Evolutionary conservation across 2,113 vertebrate genomes (phyloP).

Genomic region (Passer montanus): DNA sequence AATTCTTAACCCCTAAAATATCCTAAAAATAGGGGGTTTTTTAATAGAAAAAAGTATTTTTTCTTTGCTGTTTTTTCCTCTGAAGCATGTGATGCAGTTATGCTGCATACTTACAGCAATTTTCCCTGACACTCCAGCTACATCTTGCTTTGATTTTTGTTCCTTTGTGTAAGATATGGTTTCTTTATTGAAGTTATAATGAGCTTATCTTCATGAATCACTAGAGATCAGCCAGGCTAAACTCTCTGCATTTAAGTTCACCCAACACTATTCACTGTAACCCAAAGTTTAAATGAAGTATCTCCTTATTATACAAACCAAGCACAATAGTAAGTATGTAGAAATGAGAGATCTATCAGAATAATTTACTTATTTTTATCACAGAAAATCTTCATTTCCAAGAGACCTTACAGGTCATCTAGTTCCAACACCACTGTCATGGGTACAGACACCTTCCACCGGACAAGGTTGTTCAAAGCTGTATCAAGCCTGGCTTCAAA

Average conservation of each 20-base stretch:
- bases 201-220: background rate
- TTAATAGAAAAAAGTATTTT: background rate
- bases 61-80: background rate
- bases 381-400: background rate
- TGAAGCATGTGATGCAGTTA: background rate
- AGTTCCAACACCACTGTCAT: background rate
- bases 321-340: background rate
- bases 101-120: background rate
- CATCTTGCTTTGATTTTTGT: background rate
- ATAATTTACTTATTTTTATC: background rate
- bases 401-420: background rate
- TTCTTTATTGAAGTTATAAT: background rate
- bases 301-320: background rate
- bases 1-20: background rate
- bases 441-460: background rate
- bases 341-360: background rate
- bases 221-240: background rate
- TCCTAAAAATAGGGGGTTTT: background rate
- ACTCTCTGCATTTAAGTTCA: background rate
- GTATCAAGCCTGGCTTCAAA: background rate
- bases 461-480: background rate
- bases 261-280: background rate
- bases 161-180: background rate
- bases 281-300: background rate
- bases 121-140: background rate